Evolutionary conservation across 2,888 invertebrate species (phyloP).

Genomic region (Mesodorylaimus sp.): DNA sequence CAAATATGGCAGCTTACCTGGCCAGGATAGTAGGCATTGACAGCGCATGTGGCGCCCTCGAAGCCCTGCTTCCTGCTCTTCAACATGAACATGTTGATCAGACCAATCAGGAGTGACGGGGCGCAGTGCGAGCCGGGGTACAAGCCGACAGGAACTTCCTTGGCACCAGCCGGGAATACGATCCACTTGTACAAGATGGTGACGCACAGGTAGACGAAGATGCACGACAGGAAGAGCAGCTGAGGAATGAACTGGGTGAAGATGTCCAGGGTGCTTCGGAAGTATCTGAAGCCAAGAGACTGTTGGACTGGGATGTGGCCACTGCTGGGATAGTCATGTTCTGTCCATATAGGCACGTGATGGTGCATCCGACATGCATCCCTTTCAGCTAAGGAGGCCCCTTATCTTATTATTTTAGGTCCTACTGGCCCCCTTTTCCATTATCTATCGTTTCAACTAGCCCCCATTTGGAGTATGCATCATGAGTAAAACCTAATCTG

Average conservation of each 20-base stretch:
- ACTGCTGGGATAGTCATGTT: no score
- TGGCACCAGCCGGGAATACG: conserved; percentile 19
- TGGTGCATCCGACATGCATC: no score
- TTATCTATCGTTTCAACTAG: no score
- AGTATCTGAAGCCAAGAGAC: conserved; percentile 32
- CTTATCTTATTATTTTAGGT: no score
- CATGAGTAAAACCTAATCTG: no score
- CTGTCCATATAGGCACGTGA: no score
- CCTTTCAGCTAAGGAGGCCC: no score
- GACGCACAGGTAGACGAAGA: conserved; percentile 85
- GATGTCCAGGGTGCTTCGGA: conserved; percentile 51
- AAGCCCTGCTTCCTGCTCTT: conserved; percentile 14
- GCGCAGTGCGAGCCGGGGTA: conserved; percentile 27
- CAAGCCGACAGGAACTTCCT: conserved; percentile 17
- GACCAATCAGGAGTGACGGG: conserved; percentile 26
- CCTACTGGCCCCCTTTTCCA: no score
- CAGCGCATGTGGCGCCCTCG: conserved; percentile 18
- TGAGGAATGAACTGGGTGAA: conserved; percentile 86
- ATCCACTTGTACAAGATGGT: conserved; percentile 90
- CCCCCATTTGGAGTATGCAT: no score
- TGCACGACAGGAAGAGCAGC: conserved; percentile 62
- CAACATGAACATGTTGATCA: conserved; percentile 31
- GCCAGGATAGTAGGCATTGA: conserved; percentile 21
- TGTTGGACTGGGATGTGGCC: no score
- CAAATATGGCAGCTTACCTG: no score